phyloP scores from a whole-genome alignment of 2,888 invertebrate genomes.

The Magallana nippona region DNA sequence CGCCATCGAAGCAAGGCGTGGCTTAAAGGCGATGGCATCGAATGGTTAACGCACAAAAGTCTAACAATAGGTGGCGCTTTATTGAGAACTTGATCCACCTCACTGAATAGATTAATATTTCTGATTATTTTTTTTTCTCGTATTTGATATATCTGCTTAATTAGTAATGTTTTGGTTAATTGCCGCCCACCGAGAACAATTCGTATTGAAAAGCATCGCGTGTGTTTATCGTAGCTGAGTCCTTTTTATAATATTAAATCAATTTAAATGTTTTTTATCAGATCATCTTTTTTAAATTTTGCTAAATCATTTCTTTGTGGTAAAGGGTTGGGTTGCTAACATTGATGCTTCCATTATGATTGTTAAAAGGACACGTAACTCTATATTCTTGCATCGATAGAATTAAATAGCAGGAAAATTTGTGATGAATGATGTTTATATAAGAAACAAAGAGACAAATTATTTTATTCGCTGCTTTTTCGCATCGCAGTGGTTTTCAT shows the following conservation, averaged over 20 bases:
- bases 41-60: background rate
- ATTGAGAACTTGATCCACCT: background rate
- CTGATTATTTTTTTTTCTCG: background rate
- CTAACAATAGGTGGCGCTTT: background rate
- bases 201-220: slow-evolving; percentile 25
- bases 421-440: background rate
- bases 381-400: background rate
- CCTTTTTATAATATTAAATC: background rate
- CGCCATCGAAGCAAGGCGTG: slow-evolving; percentile 8
- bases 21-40: background rate
- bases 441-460: background rate
- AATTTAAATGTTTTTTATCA: background rate
- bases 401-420: background rate
- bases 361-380: slow-evolving; percentile 19
- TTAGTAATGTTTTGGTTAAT: background rate
- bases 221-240: background rate
- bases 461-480: background rate
- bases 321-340: slow-evolving; percentile 1
- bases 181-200: background rate
- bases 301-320: background rate
- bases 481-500: too few species aligned
- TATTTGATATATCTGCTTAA: background rate
- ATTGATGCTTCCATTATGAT: slow-evolving; percentile 2
- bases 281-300: slow-evolving; percentile 4
- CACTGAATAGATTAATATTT: background rate